These are phyloP conservation scores for Drosophila emarginata DNA, from an alignment of 2,888 invertebrate species.

Conservation along the genomic window DNA sequence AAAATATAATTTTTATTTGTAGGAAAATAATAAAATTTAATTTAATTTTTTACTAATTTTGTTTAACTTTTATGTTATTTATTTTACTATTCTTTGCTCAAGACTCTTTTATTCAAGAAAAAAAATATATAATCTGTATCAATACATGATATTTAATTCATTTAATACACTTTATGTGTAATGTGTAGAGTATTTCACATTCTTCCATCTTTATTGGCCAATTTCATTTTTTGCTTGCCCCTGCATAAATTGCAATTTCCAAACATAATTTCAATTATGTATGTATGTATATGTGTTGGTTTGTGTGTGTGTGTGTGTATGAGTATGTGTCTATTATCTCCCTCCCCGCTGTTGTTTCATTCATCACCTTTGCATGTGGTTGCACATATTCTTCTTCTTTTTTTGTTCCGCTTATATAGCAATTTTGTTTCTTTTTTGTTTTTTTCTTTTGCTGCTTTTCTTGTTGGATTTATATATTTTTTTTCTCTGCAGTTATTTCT, in stretches of 20 bases:
- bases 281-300: constrained; percentile 12
- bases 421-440: constrained; percentile 19
- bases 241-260: constrained; percentile 56
- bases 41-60: too few species aligned
- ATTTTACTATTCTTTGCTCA: too few species aligned
- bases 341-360: constrained; percentile 2
- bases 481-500: constrained; percentile 39
- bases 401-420: constrained; percentile 18
- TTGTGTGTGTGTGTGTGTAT: constrained; percentile 32
- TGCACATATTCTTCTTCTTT: constrained; percentile 15
- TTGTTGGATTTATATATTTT: constrained; percentile 15
- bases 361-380: neutral
- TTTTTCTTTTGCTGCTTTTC: neutral
- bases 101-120: too few species aligned
- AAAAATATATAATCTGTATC: too few species aligned
- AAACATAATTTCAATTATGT: constrained; percentile 47
- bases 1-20: neutral
- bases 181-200: neutral
- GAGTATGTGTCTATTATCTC: neutral
- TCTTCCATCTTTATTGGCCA: neutral
- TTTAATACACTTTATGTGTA: too few species aligned
- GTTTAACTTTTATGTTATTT: too few species aligned
- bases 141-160: too few species aligned
- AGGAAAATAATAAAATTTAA: too few species aligned
- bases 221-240: constrained; percentile 29